These are phyloP conservation scores for Gadopsis bispinosus DNA, from an alignment of 2,797 vertebrate species.

Conservation along the genomic window DNA sequence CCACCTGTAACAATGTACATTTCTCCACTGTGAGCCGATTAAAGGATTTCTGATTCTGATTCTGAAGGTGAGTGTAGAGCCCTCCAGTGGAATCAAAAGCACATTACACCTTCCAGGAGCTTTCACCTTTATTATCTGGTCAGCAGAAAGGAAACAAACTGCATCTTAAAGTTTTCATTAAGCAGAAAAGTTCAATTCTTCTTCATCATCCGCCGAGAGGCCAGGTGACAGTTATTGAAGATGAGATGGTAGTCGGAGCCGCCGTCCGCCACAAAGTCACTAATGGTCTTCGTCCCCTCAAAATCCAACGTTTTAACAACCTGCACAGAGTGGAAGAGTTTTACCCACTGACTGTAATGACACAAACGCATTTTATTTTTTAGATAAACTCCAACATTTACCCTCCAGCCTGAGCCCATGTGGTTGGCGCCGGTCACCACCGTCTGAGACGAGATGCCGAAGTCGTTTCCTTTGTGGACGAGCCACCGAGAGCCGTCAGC, in stretches of 20 bases:
- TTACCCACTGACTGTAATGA: not conserved
- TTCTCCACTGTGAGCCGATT: too few species aligned
- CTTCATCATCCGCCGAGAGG: slow-evolving; percentile 62
- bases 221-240: slow-evolving; percentile 68
- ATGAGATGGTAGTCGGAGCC: slow-evolving; percentile 62
- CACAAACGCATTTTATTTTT: not conserved
- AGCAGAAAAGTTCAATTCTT: not conserved
- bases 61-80: not conserved
- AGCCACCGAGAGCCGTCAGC: slow-evolving; percentile 60
- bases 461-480: slow-evolving; percentile 74
- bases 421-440: slow-evolving; percentile 69
- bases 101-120: not conserved
- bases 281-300: not conserved
- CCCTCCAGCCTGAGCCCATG: slow-evolving; percentile 72
- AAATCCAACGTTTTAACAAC: fast-evolving
- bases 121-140: not conserved
- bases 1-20: too few species aligned
- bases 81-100: not conserved
- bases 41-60: too few species aligned
- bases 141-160: not conserved
- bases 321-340: slow-evolving; percentile 5
- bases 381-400: not conserved
- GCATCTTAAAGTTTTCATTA: too few species aligned
- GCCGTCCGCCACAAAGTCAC: slow-evolving; percentile 66
- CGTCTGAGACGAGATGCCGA: slow-evolving; percentile 65